These are phyloP conservation scores for Bubo blakistoni DNA, from an alignment of 2,113 vertebrate genomes.

Conservation along the genomic window DNA sequence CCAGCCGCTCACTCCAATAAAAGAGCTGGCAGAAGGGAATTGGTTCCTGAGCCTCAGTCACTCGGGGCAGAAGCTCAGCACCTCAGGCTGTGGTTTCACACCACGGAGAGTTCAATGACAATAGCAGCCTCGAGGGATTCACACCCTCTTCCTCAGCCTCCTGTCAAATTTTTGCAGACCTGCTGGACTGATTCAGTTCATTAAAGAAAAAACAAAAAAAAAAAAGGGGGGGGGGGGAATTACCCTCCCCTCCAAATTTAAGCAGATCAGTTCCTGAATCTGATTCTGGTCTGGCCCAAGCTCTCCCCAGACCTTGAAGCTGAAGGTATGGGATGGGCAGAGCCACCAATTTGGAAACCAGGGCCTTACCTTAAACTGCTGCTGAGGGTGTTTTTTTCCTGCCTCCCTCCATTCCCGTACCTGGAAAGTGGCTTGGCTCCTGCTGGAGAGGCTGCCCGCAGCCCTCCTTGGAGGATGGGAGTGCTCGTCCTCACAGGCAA, in stretches of 20 bases:
- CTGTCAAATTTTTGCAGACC: not conserved
- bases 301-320: not conserved
- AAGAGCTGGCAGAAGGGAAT: slow-evolving; percentile 28
- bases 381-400: not conserved
- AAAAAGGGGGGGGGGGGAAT: accelerated
- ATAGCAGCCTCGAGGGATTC: slow-evolving; percentile 30
- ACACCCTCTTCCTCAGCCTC: slow-evolving; percentile 37
- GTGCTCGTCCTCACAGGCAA: accelerated
- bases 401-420: not conserved
- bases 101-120: not conserved
- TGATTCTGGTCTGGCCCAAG: not conserved
- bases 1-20: not conserved
- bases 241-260: not conserved
- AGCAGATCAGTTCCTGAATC: not conserved
- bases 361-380: not conserved
- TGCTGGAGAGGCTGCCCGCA: not conserved
- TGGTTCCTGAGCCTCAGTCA: not conserved
- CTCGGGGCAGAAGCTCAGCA: not conserved
- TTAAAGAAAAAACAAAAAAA: not conserved
- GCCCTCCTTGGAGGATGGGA: not conserved
- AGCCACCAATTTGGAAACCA: not conserved
- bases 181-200: not conserved
- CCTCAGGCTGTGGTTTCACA: slow-evolving; percentile 55
- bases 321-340: not conserved
- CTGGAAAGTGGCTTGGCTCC: not conserved